These are phyloP conservation scores for Polyploca ridens DNA, from an alignment of 2,888 invertebrate genomes.

Conservation along the genomic window DNA sequence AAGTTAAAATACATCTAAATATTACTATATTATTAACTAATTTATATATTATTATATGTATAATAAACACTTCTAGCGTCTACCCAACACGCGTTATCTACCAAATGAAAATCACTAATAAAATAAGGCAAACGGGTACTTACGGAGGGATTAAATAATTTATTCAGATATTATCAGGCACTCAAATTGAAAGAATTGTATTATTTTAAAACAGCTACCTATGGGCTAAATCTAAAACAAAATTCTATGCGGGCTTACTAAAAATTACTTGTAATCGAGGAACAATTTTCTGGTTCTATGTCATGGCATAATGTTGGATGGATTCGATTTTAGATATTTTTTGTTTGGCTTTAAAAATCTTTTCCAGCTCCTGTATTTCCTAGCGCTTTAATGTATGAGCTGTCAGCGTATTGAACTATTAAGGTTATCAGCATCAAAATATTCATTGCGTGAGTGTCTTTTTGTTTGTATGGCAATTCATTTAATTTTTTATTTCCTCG, in stretches of 20 bases:
- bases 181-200: constrained; percentile 74
- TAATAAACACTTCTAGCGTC: constrained; percentile 57
- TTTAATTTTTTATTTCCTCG: too few species aligned
- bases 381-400: not conserved
- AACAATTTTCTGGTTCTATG: constrained; percentile 26
- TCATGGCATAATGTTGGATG: constrained; percentile 59
- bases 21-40: constrained; percentile 53
- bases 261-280: constrained; percentile 22
- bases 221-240: constrained; percentile 39
- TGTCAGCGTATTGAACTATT: not conserved
- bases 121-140: constrained; percentile 80
- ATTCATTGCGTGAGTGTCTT: too few species aligned
- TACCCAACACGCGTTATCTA: constrained; percentile 56
- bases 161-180: constrained; percentile 68
- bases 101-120: constrained; percentile 70
- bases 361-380: constrained; percentile 19
- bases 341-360: constrained; percentile 26
- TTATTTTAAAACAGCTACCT: constrained; percentile 37
- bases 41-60: constrained; percentile 49
- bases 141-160: constrained; percentile 79
- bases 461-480: too few species aligned
- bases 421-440: not conserved
- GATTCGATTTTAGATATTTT: constrained; percentile 44
- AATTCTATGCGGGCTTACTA: constrained; percentile 28
- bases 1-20: constrained; percentile 58